phyloP scores from a whole-genome alignment of 2,797 vertebrate species.

The Meriones psammophilus region DNA sequence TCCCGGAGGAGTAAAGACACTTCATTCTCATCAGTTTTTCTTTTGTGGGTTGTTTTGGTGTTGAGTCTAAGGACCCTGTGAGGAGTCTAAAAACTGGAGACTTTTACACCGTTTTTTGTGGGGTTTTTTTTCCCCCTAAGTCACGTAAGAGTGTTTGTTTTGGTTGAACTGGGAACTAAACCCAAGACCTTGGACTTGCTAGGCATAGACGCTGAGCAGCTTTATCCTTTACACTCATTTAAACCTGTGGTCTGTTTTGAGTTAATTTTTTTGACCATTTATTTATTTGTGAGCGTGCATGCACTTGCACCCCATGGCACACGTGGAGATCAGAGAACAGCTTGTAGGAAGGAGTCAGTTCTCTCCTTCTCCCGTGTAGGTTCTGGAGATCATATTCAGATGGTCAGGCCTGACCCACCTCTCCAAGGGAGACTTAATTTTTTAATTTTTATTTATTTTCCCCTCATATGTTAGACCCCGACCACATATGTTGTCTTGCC shows the following conservation, averaged over 20 bases:
- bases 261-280: neutral
- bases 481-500: neutral
- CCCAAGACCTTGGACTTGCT: neutral
- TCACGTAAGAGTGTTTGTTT: neutral
- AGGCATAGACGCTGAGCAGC: neutral
- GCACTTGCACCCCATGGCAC: neutral
- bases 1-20: neutral
- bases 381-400: neutral
- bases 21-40: neutral
- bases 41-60: neutral
- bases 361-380: neutral
- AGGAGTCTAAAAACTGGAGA: neutral
- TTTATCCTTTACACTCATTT: neutral
- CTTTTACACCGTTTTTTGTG: neutral
- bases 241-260: neutral
- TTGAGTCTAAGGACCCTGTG: conserved; percentile 12
- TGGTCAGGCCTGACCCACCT: too few species aligned
- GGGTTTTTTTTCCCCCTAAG: neutral
- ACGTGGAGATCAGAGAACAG: too few species aligned
- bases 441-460: neutral
- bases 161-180: neutral
- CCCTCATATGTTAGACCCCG: neutral
- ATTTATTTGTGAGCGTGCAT: neutral
- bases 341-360: neutral
- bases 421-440: neutral